Percentiles rank a stretch among this genome's conserved stretches.
phyloP scores from a whole-genome alignment of 1,140 invertebrate genomes.

The Apis mellifera region DNA sequence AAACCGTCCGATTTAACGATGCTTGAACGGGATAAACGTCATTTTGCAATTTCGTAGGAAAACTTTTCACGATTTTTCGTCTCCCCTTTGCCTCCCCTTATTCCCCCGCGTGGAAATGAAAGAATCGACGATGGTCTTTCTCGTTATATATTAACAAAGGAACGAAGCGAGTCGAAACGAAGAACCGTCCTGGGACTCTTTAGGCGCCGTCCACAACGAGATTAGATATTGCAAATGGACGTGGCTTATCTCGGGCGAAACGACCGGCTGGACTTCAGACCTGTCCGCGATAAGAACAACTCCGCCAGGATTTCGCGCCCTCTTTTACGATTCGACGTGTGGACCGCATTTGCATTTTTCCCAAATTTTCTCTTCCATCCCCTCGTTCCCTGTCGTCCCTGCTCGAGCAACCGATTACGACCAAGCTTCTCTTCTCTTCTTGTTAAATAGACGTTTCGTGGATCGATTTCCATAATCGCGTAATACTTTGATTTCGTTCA shows the following conservation, averaged over 20 bases:
- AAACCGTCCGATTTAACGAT: not conserved
- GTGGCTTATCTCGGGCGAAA: constrained; percentile 59
- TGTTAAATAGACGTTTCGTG: not conserved
- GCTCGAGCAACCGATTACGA: constrained; percentile 23
- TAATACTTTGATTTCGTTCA: not conserved
- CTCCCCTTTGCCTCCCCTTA: not conserved
- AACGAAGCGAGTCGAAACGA: constrained; percentile 2
- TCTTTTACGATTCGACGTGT: constrained; percentile 57
- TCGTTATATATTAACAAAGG: constrained; percentile 7
- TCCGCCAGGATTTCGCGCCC: constrained; percentile 47
- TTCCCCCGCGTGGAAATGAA: not conserved
- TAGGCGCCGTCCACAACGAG: constrained; percentile 57
- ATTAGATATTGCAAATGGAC: constrained; percentile 70
- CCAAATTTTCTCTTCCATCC: constrained; percentile 43
- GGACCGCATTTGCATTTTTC: constrained; percentile 59
- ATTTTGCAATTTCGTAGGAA: not conserved
- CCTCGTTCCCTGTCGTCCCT: not conserved
- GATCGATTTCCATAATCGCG: too few relatives aligned
- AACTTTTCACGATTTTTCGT: too few relatives aligned
- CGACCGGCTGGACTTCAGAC: constrained; percentile 54
- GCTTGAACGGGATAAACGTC: constrained; percentile 10
- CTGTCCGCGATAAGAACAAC: constrained; percentile 45
- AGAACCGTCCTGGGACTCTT: constrained; percentile 49
- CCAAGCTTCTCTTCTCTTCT: not conserved
- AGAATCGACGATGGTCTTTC: constrained; percentile 19